Conservation (phyloP, 2,797 vertebrate species). For the Todus mexicanus region DNA sequence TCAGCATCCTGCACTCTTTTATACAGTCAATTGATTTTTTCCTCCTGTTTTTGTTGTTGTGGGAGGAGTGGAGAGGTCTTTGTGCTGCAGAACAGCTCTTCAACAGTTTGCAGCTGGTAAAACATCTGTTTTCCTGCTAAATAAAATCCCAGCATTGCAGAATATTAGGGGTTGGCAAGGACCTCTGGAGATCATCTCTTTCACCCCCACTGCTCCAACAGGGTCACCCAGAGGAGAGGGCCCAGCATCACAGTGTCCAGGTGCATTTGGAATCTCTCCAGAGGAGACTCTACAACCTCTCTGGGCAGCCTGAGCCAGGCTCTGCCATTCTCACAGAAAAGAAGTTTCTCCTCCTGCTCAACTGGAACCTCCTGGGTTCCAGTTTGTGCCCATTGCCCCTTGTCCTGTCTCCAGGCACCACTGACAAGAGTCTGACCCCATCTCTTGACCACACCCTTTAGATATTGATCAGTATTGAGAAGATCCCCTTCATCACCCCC, state of each 20-base stretch:
- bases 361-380: neutral
- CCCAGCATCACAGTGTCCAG: neutral
- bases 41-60: neutral
- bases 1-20: neutral
- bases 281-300: neutral
- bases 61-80: neutral
- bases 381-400: neutral
- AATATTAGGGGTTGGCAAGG: neutral
- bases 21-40: neutral
- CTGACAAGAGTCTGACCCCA: neutral
- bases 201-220: neutral
- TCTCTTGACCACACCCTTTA: neutral
- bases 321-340: neutral
- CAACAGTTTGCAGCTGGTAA: neutral
- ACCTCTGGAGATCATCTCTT: neutral
- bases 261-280: neutral
- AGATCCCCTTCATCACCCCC: neutral
- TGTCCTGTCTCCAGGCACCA: neutral
- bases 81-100: neutral
- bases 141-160: neutral
- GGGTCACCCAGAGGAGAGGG: neutral
- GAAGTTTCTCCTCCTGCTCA: neutral
- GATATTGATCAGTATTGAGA: neutral
- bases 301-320: neutral
- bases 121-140: neutral